Conservation (phyloP, 2,888 invertebrate genomes). For the Oligia latruncula region DNA sequence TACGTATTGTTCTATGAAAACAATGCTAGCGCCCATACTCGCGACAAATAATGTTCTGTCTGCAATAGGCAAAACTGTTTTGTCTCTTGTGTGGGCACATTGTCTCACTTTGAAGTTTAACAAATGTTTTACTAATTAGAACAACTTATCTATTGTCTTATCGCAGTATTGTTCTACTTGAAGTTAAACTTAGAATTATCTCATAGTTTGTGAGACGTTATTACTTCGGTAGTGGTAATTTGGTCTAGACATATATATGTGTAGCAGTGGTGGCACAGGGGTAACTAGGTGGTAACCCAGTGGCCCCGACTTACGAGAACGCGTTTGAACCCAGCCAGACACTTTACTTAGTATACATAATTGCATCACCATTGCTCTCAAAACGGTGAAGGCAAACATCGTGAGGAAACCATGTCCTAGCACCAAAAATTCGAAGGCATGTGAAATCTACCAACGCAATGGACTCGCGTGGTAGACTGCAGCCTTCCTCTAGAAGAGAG, state of each 20-base stretch:
- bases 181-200: constrained; percentile 18
- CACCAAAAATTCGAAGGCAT: too few species aligned
- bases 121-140: constrained; percentile 34
- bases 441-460: too few species aligned
- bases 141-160: constrained; percentile 26
- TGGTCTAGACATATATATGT: neutral
- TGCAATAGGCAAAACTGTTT: neutral
- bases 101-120: constrained; percentile 7
- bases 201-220: neutral
- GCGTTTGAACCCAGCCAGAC: neutral
- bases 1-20: neutral
- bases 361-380: too few species aligned
- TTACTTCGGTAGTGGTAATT: neutral
- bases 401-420: too few species aligned
- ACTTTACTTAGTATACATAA: too few species aligned
- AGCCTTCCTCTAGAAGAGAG: too few species aligned
- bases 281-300: too few species aligned
- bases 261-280: too few species aligned
- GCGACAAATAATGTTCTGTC: neutral
- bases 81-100: neutral
- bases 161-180: constrained; percentile 12
- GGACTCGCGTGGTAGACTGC: too few species aligned
- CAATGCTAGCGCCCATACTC: neutral
- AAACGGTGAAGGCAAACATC: too few species aligned
- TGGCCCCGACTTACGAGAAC: too few species aligned